Evolutionary conservation across 1,140 invertebrate genomes (phyloP), one percentile per base, ranked within the genome.

Genomic region (Vollenhovia emeryi): DNA sequence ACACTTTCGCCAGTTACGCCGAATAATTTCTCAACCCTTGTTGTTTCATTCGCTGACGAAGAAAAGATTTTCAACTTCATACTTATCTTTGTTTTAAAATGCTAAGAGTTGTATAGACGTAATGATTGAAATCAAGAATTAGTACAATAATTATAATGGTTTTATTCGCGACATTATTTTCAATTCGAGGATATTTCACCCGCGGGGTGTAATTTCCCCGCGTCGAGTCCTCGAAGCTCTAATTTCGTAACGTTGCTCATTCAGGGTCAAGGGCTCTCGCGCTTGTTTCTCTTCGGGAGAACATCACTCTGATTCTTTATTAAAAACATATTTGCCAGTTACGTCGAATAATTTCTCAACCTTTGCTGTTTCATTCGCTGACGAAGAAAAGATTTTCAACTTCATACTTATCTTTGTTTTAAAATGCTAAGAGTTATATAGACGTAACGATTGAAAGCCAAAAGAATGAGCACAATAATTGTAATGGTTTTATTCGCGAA

Each of bases 241-340:
- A 73, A 73, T 82, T 73, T 82, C 78, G 66, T 40, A 7, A 45
- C 27, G n/a, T 33, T 57, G 78, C 33, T 73, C 45, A 68, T 43
- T 50, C 36, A 21, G 50, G 43, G 55, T 76, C 62, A 75, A 84
- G 43, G 55, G 36, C 7, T 48, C n/a, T 55, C 33, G 36, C 7
- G 33, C n/a, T 55, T 15, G 52, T n/a, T 24, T 36, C 71, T 48
- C 71, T 74, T 21, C 45, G 13, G 5, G 15, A 43, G 50, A 30
- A 59, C 50, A n/a, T 43, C 64, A 57, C 50, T 57, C 64, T 21
- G 24, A 43, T n/a, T n/a, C n/a, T n/a, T n/a, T n/a, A n/a, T n/a
- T n/a, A n/a, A n/a, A n/a, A n/a, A n/a, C n/a, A n/a, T n/a, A n/a
- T n/a, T n/a, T n/a, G n/a, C n/a, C n/a, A n/a, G n/a, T n/a, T n/a